A percentile compares a stretch with the other conserved stretches of the same genome.
phyloP scores from a whole-genome alignment of 2,888 invertebrate species.

The Drosophila pegasa region DNA sequence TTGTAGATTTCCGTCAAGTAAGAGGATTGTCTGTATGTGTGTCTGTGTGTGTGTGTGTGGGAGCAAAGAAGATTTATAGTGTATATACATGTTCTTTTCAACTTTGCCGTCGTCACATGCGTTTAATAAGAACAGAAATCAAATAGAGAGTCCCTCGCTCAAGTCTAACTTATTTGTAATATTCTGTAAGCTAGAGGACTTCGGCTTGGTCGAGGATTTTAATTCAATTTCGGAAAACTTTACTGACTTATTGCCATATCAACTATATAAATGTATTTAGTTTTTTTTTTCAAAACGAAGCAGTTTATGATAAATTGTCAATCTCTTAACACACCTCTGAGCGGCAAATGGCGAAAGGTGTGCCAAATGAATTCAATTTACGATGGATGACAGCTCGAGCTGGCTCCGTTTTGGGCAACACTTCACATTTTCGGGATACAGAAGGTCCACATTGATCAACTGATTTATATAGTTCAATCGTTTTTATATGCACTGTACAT shows the following conservation, averaged over 20 bases:
- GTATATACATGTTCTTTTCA: background rate
- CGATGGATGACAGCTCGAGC: slow-evolving; percentile 15
- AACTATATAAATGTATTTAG: background rate
- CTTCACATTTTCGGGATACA: slow-evolving; percentile 17
- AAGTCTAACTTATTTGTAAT: background rate
- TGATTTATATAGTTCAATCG: slow-evolving; percentile 70
- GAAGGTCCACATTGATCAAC: slow-evolving; percentile 11
- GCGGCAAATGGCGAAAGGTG: slow-evolving; percentile 10
- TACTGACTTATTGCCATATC: background rate
- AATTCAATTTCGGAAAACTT: background rate
- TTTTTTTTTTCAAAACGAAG: background rate
- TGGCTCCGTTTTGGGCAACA: slow-evolving; percentile 40
- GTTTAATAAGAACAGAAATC: background rate
- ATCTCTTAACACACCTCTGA: background rate
- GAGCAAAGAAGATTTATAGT: slow-evolving; percentile 1
- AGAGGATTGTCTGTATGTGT: slow-evolving; percentile 2
- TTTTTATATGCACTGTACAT: slow-evolving; percentile 64
- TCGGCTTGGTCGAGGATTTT: background rate
- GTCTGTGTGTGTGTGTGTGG: background rate
- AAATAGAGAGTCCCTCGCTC: background rate
- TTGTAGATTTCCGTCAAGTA: slow-evolving; percentile 27
- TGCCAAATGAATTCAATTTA: slow-evolving; percentile 27
- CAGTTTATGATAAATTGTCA: slow-evolving; percentile 1
- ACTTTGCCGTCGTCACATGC: background rate
- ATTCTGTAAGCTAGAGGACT: background rate